Evolutionary conservation across 2,888 invertebrate species (phyloP), one percentile per base, ranked within the genome.

Genomic region (Cataglyphis rosenhaueri): DNA sequence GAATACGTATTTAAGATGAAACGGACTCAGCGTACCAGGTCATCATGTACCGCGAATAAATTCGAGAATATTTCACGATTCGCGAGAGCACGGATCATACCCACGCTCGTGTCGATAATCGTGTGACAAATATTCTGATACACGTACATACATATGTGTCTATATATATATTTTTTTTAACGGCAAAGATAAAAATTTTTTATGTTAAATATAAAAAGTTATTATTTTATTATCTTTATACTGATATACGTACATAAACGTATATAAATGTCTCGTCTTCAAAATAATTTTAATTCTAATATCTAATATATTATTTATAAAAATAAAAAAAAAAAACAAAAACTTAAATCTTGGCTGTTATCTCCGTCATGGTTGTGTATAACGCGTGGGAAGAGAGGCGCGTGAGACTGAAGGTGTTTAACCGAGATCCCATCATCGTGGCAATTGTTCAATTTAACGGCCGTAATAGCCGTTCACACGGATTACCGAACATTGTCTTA

Each of bases 401-500:
- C 87, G 84, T 85, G 84, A 86, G 86, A 90, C 91, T 85, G 85
- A 85, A 92, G 91, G 90, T 91, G 91, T 91, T 89, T 89, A 86
- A 88, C 85, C 87, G 89, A 83, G 86, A 87, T 88, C 90, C 83
- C 87, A 88, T 91, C 86, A 87, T 90, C 89, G 88, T 89, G 88
- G 87, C 92, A 92, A 93, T 93, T 93, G 92, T 93, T 92, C 92
- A 93, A 93, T 93, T 92, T 89, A 91, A 89, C 90, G 85, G 73
- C 57, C 79, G 85, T 89, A 86, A 90, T 84, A 83, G 85, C 44
- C 84, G 87, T 89, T 89, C 89, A 84, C 87, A 89, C 90, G 90
- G 85, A 84, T 85, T 78, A 81, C 83, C 75, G 83, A 84, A 83
- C 87, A 82, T 87, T 89, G 88, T 90, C 89, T 90, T 90, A 87